Base-by-base conservation (phyloP, 2,797 vertebrate species). In the Molossus alvarezi region DNA sequence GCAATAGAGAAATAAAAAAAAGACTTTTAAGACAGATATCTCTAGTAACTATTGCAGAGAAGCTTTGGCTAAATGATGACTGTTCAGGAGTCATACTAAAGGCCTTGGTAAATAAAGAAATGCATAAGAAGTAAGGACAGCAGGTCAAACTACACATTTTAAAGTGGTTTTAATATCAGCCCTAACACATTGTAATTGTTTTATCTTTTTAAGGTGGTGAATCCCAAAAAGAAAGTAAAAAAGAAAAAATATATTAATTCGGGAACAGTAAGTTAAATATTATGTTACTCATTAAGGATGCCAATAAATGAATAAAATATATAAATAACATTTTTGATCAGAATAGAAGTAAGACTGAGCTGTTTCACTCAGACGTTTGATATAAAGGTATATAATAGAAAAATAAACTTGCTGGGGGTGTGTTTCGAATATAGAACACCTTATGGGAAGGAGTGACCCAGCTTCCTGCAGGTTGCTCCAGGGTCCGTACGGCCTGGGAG, bases 211-310 rank as follows among this genome's bases (percentile, higher is more conserved):
- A 95, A 99, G 99, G 99, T 99, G 98, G 98, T 99, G 98, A 99
- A 99, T 98, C 99, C 98, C 94, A 99, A 99, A 98, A 99, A 99
- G 98, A 99, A 99, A 98, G 99, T 98, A 72, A 99, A 99, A 98
- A 99, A 99, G 99, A 99, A 99, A 99, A 99, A 99, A 96, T 99
- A 99, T 65, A 97, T 99, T 91, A 99, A 99, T 98, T 99, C 99
- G 97, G 99, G 99, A 99, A 99, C 99, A 97, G 99, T 99, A 98
- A 98, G 99, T 98, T 96, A 79, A 97, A 90, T 89, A 96, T 96
- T 97, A 53, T 58, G 2, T 48, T 87, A 37, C 72, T 76, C 7
- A 33, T 45, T 94, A 91, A 86, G 10, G 9, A 58, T 76, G 57
- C 27, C 37, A 81, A 73, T 92, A 53, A 41, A 65, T 75, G 3